Conservation (phyloP, 2,888 invertebrate genomes). For the Epiblema foenella region DNA sequence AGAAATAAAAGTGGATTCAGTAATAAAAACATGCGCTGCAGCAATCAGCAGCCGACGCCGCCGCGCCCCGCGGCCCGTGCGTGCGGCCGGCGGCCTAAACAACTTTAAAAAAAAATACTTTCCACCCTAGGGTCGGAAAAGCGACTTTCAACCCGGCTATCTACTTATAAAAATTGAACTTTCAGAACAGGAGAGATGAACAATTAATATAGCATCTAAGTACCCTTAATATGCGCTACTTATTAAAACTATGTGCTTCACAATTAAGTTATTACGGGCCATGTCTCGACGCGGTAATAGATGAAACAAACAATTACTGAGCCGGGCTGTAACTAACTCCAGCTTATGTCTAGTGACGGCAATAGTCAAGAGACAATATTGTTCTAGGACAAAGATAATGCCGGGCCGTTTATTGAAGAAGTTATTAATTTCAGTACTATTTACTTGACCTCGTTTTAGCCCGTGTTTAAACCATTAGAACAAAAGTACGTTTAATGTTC, state of each 20-base stretch:
- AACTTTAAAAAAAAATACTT: too few species aligned
- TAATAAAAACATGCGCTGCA: too few species aligned
- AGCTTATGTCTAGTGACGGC: neutral
- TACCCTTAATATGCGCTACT: neutral
- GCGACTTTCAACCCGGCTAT: too few species aligned
- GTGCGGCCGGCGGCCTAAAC: too few species aligned
- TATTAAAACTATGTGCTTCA: neutral
- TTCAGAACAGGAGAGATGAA: neutral
- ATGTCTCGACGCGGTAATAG: slow-evolving; percentile 3
- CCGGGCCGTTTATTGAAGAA: neutral
- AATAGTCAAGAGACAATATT: slow-evolving; percentile 19
- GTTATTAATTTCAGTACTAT: slow-evolving; percentile 3
- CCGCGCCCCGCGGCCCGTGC: too few species aligned
- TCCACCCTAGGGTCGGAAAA: too few species aligned
- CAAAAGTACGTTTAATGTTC: too few species aligned
- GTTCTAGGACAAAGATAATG: slow-evolving; percentile 17
- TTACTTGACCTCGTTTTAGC: neutral
- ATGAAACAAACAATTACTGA: slow-evolving; percentile 24
- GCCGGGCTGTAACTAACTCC: neutral
- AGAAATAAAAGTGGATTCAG: too few species aligned
- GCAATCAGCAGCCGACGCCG: too few species aligned
- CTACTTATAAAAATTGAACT: too few species aligned
- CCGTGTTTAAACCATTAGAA: neutral
- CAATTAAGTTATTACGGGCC: neutral
- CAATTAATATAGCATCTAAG: neutral